These are phyloP conservation scores for Talpa occidentalis DNA, from an alignment of 2,113 vertebrate species.

Conservation along the genomic window DNA sequence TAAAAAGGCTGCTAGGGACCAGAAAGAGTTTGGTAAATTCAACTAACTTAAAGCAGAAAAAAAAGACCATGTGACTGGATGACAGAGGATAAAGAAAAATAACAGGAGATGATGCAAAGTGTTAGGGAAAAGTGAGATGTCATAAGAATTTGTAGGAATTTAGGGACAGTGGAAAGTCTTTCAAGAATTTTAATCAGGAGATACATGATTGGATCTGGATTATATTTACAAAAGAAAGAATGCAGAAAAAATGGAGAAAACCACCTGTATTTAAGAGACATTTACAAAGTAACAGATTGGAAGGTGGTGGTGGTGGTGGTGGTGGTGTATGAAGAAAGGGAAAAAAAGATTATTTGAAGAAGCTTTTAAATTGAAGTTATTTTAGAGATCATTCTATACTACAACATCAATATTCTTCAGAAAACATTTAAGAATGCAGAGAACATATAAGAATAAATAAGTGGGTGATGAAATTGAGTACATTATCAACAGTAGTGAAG, in stretches of 20 bases:
- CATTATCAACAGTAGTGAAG: background rate
- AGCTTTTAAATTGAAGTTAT: background rate
- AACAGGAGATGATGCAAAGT: background rate
- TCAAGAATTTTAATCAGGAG: background rate
- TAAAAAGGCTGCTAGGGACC: background rate
- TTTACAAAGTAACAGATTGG: background rate
- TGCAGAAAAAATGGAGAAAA: background rate
- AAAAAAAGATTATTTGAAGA: background rate
- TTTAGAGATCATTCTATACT: background rate
- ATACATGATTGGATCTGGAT: background rate
- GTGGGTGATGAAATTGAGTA: background rate
- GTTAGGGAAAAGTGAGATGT: background rate
- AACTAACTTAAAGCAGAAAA: background rate
- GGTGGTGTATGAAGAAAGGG: background rate
- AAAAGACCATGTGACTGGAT: background rate
- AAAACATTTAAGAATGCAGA: background rate
- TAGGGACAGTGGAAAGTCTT: background rate
- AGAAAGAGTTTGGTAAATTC: background rate
- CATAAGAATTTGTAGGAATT: background rate
- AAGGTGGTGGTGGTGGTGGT: background rate
- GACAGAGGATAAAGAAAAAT: background rate
- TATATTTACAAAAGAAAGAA: background rate
- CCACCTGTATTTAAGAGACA: background rate
- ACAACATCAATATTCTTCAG: background rate
- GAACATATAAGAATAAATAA: background rate